These are phyloP conservation scores for Catajapyx aquilonaris DNA, from an alignment of 1,140 invertebrate species.

Conservation along the genomic window DNA sequence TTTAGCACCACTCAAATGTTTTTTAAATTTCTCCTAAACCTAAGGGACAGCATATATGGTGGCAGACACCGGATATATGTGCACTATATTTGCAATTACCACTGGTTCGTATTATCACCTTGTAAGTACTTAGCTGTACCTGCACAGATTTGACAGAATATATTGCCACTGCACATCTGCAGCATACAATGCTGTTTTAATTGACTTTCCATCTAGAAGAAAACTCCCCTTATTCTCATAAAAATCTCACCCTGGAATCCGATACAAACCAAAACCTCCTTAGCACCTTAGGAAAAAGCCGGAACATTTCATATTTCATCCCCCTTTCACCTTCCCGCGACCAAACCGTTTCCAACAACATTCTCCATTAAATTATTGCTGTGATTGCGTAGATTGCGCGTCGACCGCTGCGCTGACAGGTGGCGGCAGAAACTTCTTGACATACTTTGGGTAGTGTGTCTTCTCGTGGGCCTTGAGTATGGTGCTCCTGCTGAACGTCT, in stretches of 20 bases:
- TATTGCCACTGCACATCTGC: no score
- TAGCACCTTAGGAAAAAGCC: background rate
- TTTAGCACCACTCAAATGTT: no score
- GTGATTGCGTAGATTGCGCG: background rate
- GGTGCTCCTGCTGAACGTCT: conserved; percentile 70
- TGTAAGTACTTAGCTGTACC: no score
- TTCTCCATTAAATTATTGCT: conserved; percentile 1
- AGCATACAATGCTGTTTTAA: no score
- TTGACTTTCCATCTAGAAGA: no score
- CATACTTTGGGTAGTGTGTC: conserved; percentile 74
- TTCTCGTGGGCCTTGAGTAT: conserved; percentile 80
- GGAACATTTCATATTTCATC: conserved; percentile 1
- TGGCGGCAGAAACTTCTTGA: conserved; percentile 62
- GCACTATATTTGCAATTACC: no score
- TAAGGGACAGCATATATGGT: no score
- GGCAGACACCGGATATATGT: no score
- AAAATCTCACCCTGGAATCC: conserved; percentile 2
- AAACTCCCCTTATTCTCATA: no score
- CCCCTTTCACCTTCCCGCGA: background rate
- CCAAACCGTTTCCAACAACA: background rate
- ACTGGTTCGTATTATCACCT: no score
- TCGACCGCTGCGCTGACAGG: conserved; percentile 41
- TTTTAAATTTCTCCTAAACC: no score
- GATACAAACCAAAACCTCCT: background rate
- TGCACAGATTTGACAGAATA: no score